Evolutionary conservation across 2,888 invertebrate species (phyloP).

Genomic region (Acanthosoma haemorrhoidale): DNA sequence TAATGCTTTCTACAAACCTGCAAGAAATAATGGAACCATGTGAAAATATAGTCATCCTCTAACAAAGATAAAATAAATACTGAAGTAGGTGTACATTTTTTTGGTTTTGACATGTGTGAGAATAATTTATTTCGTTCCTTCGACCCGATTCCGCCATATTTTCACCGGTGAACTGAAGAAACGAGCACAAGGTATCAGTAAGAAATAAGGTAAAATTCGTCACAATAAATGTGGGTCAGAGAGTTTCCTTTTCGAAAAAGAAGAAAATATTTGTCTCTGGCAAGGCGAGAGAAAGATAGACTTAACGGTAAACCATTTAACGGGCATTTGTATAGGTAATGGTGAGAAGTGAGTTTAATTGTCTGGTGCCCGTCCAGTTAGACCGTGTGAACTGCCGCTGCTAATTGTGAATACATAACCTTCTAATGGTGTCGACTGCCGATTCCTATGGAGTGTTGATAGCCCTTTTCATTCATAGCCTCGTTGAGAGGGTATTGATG

Average conservation of each 20-base stretch:
- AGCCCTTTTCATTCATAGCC: no score
- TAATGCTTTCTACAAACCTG: no score
- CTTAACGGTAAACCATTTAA: neutral
- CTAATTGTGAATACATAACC: neutral
- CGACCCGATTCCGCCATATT: no score
- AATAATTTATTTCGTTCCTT: no score
- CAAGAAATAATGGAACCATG: no score
- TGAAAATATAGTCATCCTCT: no score
- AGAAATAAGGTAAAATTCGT: constrained; percentile 12
- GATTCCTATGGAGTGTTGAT: no score
- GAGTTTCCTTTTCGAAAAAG: constrained; percentile 7
- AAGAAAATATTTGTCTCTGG: constrained; percentile 1
- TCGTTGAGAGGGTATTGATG: no score
- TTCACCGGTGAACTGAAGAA: neutral
- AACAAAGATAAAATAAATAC: no score
- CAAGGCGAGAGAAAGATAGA: no score
- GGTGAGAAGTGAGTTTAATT: constrained; percentile 2
- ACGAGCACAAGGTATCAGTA: neutral
- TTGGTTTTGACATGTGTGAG: no score
- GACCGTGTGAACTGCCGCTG: neutral
- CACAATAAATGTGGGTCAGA: neutral
- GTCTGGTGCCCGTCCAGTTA: neutral
- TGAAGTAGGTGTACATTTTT: no score
- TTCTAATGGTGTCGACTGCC: neutral
- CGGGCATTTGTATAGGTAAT: neutral